Evolutionary conservation across 2,888 invertebrate genomes (phyloP), one percentile per base, ranked within the genome.

Genomic region (Mimumesa dahlbomi): DNA sequence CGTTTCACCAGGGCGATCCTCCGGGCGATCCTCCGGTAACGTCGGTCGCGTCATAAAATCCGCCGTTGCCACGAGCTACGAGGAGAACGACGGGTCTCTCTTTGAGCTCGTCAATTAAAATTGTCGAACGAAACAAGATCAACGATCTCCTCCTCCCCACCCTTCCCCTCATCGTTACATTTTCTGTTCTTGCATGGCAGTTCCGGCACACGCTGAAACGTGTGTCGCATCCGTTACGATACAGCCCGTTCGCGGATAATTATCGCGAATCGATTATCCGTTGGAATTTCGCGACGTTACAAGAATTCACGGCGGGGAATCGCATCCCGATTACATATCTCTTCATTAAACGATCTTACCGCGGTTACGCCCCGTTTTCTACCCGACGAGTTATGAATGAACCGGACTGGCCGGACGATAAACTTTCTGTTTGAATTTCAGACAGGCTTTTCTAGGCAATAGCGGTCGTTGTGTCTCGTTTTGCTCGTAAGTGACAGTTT

Each of bases 11-110:
- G n/a, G 72, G 54, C 58, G 46, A 63, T 63, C 40, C 57, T 73
- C 45, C 46, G 56, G 49, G 53, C 40, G 62, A 48, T 62, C n/a
- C n/a, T n/a, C 38, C 65, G 43, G 36, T n/a, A 25, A 57, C 46
- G 48, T 72, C 46, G 25, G 3, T 25, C 38, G 49, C 66, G 71
- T 77, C 77, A 77, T 74, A 74, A 77, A 77, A 66, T 48, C 59
- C 46, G 18, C 25, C n/a, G n/a, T 49, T 29, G 21, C 65, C 58
- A 38, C 64, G 50, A 52, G 54, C 63, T 6, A 46, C 42, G 40
- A 21, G 22, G 1, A 5, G 13, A 9, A 31, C 16, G 2, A 3
- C 40, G 16, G 7, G 25, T 25, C 2, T 3, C 25, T 25, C 6
- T 11, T n/a, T n/a, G n/a, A n/a, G 9, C 56, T 18, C 29, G 53